Evolutionary conservation across 2,113 vertebrate species (phyloP).

Genomic region (Pomatostomus ruficeps): DNA sequence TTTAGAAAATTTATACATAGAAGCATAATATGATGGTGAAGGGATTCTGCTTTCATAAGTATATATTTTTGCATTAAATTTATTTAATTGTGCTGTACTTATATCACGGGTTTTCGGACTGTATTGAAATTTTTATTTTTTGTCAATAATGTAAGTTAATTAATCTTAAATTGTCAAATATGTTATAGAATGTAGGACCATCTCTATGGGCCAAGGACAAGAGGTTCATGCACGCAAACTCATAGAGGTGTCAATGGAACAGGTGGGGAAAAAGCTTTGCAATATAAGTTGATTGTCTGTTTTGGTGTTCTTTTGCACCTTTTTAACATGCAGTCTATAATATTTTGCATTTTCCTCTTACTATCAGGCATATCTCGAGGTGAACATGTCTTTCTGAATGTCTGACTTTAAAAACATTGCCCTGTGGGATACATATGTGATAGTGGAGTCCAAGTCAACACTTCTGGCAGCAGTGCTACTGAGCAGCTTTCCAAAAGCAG

Average conservation of each 20-base stretch:
- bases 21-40: background rate
- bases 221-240: constrained; percentile 75
- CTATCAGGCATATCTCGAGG: background rate
- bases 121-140: background rate
- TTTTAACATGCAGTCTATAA: background rate
- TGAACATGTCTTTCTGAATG: background rate
- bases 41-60: background rate
- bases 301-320: background rate
- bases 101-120: background rate
- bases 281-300: background rate
- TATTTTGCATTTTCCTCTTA: background rate
- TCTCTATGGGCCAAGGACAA: constrained; percentile 80
- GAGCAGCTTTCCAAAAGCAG: background rate
- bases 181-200: constrained; percentile 70
- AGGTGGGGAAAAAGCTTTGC: constrained; percentile 26
- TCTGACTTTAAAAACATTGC: background rate
- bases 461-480: background rate
- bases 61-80: background rate
- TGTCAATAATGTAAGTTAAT: background rate
- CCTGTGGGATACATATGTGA: background rate
- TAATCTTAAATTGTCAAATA: background rate
- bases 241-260: constrained; percentile 67
- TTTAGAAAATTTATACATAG: background rate
- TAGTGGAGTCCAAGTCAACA: background rate
- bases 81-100: background rate